These are phyloP conservation scores for Drosophila quadrilineata DNA, from an alignment of 1,140 invertebrate genomes.

Conservation along the genomic window DNA sequence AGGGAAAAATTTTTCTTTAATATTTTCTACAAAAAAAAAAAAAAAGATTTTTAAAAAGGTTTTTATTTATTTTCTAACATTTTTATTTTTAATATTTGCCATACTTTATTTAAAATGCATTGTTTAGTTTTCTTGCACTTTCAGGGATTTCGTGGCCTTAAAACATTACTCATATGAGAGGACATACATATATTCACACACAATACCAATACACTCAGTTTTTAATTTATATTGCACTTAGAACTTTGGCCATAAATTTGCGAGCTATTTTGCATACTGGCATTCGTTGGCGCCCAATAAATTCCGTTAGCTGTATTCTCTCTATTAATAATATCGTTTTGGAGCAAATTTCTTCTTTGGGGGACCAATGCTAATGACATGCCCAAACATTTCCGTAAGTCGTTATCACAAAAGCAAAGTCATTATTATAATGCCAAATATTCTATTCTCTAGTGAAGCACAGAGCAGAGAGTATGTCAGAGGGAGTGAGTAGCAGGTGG, in stretches of 20 bases:
- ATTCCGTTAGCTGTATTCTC: slow-evolving; percentile 30
- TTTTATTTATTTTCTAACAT: too few relatives aligned
- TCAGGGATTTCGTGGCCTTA: too few relatives aligned
- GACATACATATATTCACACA: background rate
- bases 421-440: slow-evolving; percentile 73
- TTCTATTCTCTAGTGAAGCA: background rate
- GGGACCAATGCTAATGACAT: slow-evolving; percentile 68
- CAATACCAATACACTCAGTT: too few relatives aligned
- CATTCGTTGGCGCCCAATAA: slow-evolving; percentile 53
- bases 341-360: slow-evolving; percentile 58
- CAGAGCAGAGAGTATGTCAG: background rate
- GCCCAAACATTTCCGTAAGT: slow-evolving; percentile 80
- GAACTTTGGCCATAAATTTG: slow-evolving; percentile 68
- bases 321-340: slow-evolving; percentile 65
- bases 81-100: too few relatives aligned
- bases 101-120: too few relatives aligned
- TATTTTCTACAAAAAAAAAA: too few relatives aligned
- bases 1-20: too few relatives aligned
- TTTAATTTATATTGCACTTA: slow-evolving; percentile 72
- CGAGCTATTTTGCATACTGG: slow-evolving; percentile 52
- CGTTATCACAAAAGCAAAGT: slow-evolving; percentile 79
- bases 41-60: too few relatives aligned
- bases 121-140: too few relatives aligned
- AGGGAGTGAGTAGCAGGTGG: background rate
- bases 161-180: slow-evolving; percentile 45